Percentiles rank a stretch among this genome's conserved stretches.
Evolutionary conservation across 2,113 vertebrate genomes (phyloP).

Genomic region (Ramphastos sulfuratus): DNA sequence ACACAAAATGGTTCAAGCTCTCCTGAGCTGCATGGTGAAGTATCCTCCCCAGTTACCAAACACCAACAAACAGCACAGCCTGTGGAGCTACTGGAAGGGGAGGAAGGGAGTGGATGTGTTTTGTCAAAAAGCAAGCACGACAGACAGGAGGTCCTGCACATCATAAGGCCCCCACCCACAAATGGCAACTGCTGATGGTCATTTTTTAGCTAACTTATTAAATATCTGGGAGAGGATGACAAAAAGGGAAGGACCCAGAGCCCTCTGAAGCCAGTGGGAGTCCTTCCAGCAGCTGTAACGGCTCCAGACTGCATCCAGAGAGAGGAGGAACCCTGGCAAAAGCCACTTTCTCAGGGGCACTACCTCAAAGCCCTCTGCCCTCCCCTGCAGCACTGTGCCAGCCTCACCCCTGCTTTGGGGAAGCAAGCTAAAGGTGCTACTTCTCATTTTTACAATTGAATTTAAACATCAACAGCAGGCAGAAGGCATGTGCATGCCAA

Average conservation of each 20-base stretch:
- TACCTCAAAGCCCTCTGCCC: neutral
- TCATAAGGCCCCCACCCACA: accelerated
- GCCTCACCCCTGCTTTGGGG: neutral
- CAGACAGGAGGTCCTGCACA: neutral
- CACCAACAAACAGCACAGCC: neutral
- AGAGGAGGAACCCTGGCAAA: neutral
- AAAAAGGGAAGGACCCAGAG: neutral
- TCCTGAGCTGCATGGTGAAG: neutral
- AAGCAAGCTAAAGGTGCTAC: neutral
- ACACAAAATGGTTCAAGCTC: neutral
- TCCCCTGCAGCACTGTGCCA: neutral
- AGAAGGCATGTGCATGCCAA: neutral
- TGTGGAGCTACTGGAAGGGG: neutral
- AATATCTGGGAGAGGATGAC: neutral
- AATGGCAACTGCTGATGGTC: neutral
- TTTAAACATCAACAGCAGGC: neutral
- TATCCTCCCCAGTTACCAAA: neutral
- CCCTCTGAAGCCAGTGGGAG: neutral
- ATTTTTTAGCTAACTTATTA: neutral
- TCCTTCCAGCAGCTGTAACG: neutral
- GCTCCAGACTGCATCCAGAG: neutral
- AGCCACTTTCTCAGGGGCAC: neutral
- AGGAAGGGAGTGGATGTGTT: neutral
- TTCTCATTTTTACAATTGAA: neutral
- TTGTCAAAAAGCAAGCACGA: neutral